Conservation (phyloP, 2,888 invertebrate genomes). For the Pachycephus smyrnensis region DNA sequence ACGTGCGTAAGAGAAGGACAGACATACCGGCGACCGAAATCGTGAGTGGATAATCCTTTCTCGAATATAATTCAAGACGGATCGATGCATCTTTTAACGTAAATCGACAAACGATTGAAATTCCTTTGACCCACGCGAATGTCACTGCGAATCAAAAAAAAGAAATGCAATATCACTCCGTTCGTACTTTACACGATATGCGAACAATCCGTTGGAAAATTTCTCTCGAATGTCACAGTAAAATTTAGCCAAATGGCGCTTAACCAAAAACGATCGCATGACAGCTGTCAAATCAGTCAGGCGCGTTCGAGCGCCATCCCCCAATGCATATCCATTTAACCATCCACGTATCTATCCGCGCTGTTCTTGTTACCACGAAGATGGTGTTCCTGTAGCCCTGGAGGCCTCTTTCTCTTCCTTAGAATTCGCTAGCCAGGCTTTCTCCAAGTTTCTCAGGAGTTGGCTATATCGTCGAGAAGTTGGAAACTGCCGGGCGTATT, state of each 20-base stretch:
- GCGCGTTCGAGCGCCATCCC: neutral
- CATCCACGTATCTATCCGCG: neutral
- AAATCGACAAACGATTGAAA: neutral
- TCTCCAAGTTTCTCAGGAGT: neutral
- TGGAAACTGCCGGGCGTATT: neutral
- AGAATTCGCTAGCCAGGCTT: neutral
- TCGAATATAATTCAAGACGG: too few relatives aligned
- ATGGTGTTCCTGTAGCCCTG: neutral
- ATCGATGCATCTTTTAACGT: too few relatives aligned
- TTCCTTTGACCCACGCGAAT: neutral
- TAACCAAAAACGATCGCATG: neutral
- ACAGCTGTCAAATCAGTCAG: neutral
- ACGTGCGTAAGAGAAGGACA: neutral
- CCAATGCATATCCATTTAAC: neutral
- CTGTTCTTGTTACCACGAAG: neutral
- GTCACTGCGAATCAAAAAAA: neutral
- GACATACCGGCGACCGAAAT: neutral
- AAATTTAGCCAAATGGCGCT: neutral
- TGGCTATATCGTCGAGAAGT: neutral
- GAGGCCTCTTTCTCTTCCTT: neutral
- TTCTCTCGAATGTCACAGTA: neutral
- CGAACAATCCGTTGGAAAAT: neutral
- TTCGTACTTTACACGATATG: neutral
- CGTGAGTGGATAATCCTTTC: neutral
- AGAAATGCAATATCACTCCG: neutral